Evolutionary conservation across 92 coral and sea anemone species (phyloP).

Genomic region (Heteractis magnifica): DNA sequence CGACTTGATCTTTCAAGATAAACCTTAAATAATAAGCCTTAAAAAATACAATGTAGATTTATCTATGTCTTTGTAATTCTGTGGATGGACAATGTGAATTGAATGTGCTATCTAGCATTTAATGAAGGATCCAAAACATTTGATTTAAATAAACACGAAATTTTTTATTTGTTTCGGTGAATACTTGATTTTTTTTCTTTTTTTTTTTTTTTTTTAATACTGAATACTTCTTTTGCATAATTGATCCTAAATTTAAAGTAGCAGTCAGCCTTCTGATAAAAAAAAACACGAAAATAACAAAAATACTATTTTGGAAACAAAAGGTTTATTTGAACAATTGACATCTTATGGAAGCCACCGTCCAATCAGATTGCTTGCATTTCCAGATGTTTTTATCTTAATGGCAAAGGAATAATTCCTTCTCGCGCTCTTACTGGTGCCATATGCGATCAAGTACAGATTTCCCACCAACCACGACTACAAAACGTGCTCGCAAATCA

Average conservation of each 20-base stretch:
- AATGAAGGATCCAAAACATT: background rate
- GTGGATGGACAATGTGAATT: background rate
- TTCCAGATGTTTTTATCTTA: slow-evolving; percentile 47
- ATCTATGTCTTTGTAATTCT: background rate
- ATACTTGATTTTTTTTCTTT: too few species aligned
- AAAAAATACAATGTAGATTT: background rate
- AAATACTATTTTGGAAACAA: slow-evolving; percentile 36
- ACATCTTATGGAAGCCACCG: slow-evolving; percentile 29
- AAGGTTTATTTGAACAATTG: slow-evolving; percentile 48
- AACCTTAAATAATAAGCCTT: slow-evolving; percentile 1
- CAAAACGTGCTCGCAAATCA: slow-evolving; percentile 57
- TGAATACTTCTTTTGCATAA: background rate
- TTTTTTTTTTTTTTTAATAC: background rate
- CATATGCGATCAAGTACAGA: slow-evolving; percentile 75
- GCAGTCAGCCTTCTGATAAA: slow-evolving; percentile 20
- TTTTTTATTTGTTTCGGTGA: too few species aligned
- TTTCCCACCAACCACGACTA: slow-evolving; percentile 70
- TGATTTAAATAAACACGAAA: too few species aligned
- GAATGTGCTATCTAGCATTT: background rate
- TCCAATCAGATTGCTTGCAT: slow-evolving; percentile 38
- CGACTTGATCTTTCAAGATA: background rate
- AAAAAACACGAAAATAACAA: slow-evolving; percentile 17
- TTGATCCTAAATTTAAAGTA: slow-evolving; percentile 25
- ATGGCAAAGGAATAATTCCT: slow-evolving; percentile 34
- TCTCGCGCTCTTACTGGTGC: slow-evolving; percentile 58